Evolutionary conservation across 2,797 vertebrate genomes (phyloP).

Genomic region (Crocidura indochinensis): DNA sequence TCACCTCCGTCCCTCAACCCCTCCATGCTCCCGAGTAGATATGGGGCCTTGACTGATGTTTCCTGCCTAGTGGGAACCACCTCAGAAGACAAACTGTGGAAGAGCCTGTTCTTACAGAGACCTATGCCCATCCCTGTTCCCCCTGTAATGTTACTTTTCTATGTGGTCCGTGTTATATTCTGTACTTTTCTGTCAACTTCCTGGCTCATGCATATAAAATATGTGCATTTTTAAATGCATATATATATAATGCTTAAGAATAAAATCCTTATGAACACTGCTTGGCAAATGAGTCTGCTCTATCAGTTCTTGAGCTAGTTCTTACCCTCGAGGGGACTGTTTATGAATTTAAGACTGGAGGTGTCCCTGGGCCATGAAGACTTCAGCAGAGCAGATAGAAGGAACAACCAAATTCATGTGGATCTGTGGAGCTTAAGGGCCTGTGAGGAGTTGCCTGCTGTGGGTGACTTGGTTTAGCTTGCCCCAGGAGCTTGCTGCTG

Average conservation of each 20-base stretch:
- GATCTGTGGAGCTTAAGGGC: not conserved
- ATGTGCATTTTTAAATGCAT: constrained; percentile 17
- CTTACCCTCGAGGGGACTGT: not conserved
- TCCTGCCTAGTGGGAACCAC: too few species aligned
- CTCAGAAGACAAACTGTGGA: not conserved
- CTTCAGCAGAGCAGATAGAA: not conserved
- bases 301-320: not conserved
- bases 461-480: not conserved
- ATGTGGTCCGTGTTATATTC: not conserved
- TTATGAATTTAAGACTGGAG: not conserved
- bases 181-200: not conserved
- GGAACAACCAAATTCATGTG: not conserved
- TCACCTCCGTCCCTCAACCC: not conserved
- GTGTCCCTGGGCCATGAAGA: too few species aligned
- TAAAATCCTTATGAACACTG: constrained; percentile 62
- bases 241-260: constrained; percentile 72
- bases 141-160: not conserved
- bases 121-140: not conserved
- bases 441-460: not conserved
- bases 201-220: constrained; percentile 63
- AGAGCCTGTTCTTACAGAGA: not conserved
- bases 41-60: not conserved
- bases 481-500: not conserved
- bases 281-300: not conserved
- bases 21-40: not conserved